Percentiles rank a stretch among this genome's conserved stretches.
Conservation (phyloP, 2,888 invertebrate species). For the Blera fallax region DNA sequence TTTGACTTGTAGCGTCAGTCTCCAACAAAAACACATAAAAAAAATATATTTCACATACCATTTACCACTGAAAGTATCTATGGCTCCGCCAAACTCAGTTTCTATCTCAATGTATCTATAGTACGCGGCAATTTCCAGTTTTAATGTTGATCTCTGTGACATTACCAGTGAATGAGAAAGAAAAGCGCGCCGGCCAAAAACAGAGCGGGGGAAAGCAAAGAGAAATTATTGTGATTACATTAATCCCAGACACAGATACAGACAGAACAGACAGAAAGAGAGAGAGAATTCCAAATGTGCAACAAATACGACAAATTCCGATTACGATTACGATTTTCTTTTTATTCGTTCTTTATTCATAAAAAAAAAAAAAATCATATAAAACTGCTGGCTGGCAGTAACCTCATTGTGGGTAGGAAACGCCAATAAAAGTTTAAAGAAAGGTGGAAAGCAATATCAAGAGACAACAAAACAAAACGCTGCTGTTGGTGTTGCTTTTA, state of each 20-base stretch:
- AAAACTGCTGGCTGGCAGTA: constrained; percentile 40
- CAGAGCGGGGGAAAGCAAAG: constrained; percentile 1
- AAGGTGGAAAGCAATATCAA: constrained; percentile 31
- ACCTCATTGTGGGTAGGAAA: constrained; percentile 28
- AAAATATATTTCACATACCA: constrained; percentile 45
- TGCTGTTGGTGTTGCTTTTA: neutral
- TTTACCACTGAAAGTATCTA: constrained; percentile 22
- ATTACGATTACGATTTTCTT: constrained; percentile 48
- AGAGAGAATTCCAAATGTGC: constrained; percentile 21
- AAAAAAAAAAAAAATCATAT: constrained; percentile 3
- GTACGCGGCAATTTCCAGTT: constrained; percentile 31
- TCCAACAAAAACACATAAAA: constrained; percentile 9
- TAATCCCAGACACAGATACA: constrained; percentile 42
- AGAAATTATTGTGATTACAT: constrained; percentile 55
- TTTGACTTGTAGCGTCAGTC: constrained; percentile 44
- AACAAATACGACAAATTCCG: constrained; percentile 60
- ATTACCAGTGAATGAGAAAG: constrained; percentile 42
- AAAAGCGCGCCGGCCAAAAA: constrained; percentile 21
- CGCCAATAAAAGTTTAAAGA: constrained; percentile 30
- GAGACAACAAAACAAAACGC: constrained; percentile 27
- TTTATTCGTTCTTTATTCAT: neutral
- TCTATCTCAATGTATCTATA: neutral
- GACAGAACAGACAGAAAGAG: constrained; percentile 26
- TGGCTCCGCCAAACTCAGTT: constrained; percentile 18
- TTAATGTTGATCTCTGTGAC: constrained; percentile 24